Base-by-base conservation (phyloP, 2,888 invertebrate species). In the Malachius bipustulatus region DNA sequence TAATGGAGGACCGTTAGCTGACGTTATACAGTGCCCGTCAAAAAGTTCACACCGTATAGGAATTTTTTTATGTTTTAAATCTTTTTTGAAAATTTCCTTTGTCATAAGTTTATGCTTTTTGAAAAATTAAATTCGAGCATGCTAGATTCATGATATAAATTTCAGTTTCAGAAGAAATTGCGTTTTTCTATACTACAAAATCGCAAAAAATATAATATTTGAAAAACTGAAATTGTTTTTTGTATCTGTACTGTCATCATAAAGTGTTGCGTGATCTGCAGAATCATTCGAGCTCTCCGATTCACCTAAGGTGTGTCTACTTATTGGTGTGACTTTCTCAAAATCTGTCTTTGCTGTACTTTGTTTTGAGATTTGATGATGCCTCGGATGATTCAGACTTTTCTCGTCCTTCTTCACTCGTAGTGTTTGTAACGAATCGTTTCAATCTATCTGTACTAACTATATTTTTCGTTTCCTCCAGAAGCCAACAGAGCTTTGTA, bases 381-480 rank as follows among this genome's bases (percentile, higher is more conserved):
- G n/a, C 11, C 8, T 4, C 6, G 9, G 9, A 10, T 14, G 14
- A 26, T 37, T 8, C 11, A 14, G 34, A 10, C 29, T 33, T 36
- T 14, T 35, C 3, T 3, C 3, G 29, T 28, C 29, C 11, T 28
- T 28, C 29, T 28, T 6, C 11, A 28, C 29, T 28, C 29, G 4
- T 28, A 28, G 29, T 28, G 8, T 28, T 28, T 28, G 29, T 28
- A 28, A 28, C 4, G 11, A 28, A 28, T 28, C 29, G 29, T 28
- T 28, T 28, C 29, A 28, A n/a, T 28, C 29, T 28, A 28, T 28
- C 29, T 11, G 29, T 28, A 28, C 29, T 28, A 8, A 28, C 29
- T 11, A 8, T 28, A n/a, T 28, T 28, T 11, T 28, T 28, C 29
- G 29, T 28, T 28, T 28, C 29, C 29, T 28, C 29, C 29, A 28